Evolutionary conservation across 1,140 invertebrate genomes (phyloP).

Genomic region (Anastatus disparis): DNA sequence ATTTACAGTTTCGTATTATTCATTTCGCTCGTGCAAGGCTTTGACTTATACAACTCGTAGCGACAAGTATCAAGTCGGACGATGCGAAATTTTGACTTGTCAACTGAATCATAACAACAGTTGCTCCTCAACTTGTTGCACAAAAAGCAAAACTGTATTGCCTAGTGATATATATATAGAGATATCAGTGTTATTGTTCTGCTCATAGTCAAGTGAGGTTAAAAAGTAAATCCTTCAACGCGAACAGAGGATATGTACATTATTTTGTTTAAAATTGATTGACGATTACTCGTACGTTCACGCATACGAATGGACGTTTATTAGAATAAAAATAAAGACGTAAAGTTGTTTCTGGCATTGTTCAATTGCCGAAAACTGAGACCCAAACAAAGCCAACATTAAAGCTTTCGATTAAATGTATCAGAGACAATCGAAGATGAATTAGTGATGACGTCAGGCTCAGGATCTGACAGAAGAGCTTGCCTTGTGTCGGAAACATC

Average conservation of each 20-base stretch:
- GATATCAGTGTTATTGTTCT: background rate
- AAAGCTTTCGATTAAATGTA: slow-evolving; percentile 53
- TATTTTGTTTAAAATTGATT: slow-evolving; percentile 2
- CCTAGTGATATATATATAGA: slow-evolving; percentile 6
- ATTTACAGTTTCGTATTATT: slow-evolving; percentile 40
- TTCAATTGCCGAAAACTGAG: background rate
- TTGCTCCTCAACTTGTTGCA: background rate
- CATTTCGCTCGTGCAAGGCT: slow-evolving; percentile 44
- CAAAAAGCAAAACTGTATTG: slow-evolving; percentile 6
- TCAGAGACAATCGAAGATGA: slow-evolving; percentile 46
- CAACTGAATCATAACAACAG: background rate
- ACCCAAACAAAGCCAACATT: slow-evolving; percentile 47
- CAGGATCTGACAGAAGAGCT: slow-evolving; percentile 43
- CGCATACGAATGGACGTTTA: background rate
- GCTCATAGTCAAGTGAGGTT: background rate
- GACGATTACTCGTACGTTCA: background rate
- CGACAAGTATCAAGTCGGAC: slow-evolving; percentile 11
- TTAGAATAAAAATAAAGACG: slow-evolving; percentile 26
- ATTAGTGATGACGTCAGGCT: slow-evolving; percentile 52
- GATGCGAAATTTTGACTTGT: slow-evolving; percentile 12
- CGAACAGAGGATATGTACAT: slow-evolving; percentile 33
- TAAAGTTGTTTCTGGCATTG: background rate
- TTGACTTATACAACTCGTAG: too few species aligned
- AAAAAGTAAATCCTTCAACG: slow-evolving; percentile 3
- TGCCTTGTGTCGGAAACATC: slow-evolving; percentile 57